Conservation (phyloP, 2,113 vertebrate species). For the Petrocephalus microphthalmus region DNA sequence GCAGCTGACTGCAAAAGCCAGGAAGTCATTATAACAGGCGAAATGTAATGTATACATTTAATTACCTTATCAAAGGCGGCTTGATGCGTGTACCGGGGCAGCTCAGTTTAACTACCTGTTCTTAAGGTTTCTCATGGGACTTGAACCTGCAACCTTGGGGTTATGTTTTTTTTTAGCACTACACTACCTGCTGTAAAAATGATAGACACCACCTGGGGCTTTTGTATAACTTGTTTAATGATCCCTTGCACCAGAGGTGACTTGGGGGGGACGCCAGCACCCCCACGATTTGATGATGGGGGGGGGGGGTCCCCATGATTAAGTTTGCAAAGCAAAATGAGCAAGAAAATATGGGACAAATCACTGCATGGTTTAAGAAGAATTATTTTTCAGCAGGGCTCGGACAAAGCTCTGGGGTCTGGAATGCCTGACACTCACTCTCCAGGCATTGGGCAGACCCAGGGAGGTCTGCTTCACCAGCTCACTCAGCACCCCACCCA, state of each 20-base stretch:
- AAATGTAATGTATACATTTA: conserved; percentile 7
- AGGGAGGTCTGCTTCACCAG: neutral
- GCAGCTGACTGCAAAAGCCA: neutral
- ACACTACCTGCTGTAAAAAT: neutral
- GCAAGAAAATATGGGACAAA: neutral
- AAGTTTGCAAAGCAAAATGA: neutral
- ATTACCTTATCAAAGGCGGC: neutral
- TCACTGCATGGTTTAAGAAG: neutral
- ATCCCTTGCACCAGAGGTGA: neutral
- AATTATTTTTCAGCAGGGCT: neutral
- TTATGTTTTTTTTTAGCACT: neutral
- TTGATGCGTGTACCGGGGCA: neutral
- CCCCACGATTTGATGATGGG: too few relatives aligned
- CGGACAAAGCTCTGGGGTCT: neutral
- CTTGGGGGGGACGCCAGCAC: neutral
- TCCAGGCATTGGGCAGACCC: neutral
- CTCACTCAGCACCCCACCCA: neutral
- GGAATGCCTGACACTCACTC: neutral
- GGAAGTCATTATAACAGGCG: neutral
- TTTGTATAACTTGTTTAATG: neutral
- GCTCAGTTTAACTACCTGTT: neutral
- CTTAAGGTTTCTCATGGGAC: neutral
- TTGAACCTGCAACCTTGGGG: neutral
- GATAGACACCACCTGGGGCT: neutral
- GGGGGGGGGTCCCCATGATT: too few relatives aligned